A percentile compares a stretch with the other conserved stretches of the same genome.
These are phyloP conservation scores for Brachylomia viminalis DNA, from an alignment of 2,888 invertebrate species.

Conservation along the genomic window DNA sequence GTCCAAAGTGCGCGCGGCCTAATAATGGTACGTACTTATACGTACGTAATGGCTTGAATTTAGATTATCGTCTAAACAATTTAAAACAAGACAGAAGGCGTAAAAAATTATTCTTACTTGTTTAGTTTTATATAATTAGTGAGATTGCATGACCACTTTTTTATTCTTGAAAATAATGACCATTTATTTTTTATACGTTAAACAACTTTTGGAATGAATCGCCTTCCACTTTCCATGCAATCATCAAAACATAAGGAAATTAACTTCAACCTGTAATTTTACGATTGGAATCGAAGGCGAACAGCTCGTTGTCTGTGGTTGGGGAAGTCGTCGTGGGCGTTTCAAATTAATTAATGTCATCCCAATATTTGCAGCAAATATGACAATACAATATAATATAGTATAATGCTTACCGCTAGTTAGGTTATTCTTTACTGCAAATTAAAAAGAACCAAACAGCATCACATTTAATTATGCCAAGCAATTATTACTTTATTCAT, in stretches of 20 bases:
- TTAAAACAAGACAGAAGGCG: slow-evolving; percentile 52
- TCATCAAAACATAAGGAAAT: slow-evolving; percentile 61
- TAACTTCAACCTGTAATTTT: slow-evolving; percentile 56
- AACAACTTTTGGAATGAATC: slow-evolving; percentile 18
- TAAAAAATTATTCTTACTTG: slow-evolving; percentile 48
- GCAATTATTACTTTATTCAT: neutral
- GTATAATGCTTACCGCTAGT: neutral
- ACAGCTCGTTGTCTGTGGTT: slow-evolving; percentile 37
- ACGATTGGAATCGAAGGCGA: slow-evolving; percentile 62
- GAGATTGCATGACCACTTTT: slow-evolving; percentile 45
- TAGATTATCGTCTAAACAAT: slow-evolving; percentile 57
- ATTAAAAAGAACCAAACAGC: neutral
- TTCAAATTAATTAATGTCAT: slow-evolving; percentile 36
- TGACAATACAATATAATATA: neutral
- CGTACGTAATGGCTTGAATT: slow-evolving; percentile 64
- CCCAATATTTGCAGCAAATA: slow-evolving; percentile 18
- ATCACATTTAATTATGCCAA: neutral
- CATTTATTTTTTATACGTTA: slow-evolving; percentile 26
- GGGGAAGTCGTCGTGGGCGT: slow-evolving; percentile 33
- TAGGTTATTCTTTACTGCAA: neutral
- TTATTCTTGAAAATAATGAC: slow-evolving; percentile 17
- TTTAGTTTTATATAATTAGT: slow-evolving; percentile 59
- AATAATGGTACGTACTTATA: slow-evolving; percentile 28
- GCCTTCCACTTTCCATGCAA: slow-evolving; percentile 43
- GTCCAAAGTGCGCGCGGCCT: too few relatives aligned